These are phyloP conservation scores for Pitta sordida DNA, from an alignment of 2,113 vertebrate genomes.

Conservation along the genomic window DNA sequence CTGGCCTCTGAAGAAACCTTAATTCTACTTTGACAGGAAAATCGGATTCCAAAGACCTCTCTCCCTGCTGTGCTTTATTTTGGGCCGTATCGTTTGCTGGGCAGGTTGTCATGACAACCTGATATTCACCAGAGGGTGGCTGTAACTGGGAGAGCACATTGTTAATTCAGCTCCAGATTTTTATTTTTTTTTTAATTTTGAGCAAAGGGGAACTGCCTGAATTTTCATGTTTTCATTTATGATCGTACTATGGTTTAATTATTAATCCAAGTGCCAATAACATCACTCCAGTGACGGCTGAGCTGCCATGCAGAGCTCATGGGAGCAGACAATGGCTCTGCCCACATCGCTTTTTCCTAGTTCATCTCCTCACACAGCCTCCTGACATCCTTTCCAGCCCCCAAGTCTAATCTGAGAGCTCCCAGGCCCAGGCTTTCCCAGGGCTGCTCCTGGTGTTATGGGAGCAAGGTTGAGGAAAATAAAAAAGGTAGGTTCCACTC, in stretches of 20 bases:
- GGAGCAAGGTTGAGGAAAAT: too few species aligned
- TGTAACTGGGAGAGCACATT: constrained; percentile 51
- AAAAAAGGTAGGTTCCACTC: neutral
- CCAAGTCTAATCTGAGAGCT: neutral
- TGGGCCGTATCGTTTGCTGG: constrained; percentile 49
- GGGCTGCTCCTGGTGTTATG: neutral
- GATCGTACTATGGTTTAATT: constrained; percentile 48
- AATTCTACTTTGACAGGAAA: constrained; percentile 14
- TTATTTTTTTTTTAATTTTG: neutral
- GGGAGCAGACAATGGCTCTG: neutral
- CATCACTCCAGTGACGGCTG: neutral
- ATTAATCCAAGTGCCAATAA: neutral
- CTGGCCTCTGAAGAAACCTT: neutral
- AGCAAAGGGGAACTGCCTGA: neutral
- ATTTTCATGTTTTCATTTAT: neutral
- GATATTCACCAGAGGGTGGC: constrained; percentile 46
- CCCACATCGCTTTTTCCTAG: neutral
- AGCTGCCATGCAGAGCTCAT: neutral
- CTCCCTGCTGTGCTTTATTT: constrained; percentile 56
- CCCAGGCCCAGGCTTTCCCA: neutral
- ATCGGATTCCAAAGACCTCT: constrained; percentile 10
- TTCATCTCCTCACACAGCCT: neutral
- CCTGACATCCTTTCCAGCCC: too few species aligned
- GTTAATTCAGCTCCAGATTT: constrained; percentile 49
- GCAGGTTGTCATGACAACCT: constrained; percentile 69